Percentiles rank a stretch among this genome's conserved stretches.
Conservation (phyloP, 2,888 invertebrate genomes). For the Diarsia dahlii region DNA sequence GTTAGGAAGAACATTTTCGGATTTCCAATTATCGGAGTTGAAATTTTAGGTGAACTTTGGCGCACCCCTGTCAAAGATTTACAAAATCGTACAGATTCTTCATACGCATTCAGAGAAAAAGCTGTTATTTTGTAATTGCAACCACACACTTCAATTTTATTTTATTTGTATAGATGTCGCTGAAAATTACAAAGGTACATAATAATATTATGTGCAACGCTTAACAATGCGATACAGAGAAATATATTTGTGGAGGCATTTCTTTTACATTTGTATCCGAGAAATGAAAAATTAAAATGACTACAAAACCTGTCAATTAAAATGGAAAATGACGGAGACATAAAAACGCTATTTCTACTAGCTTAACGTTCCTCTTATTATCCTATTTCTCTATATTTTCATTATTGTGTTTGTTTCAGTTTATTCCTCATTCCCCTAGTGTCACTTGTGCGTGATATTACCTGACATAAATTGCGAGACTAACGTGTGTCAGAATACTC, state of each 20-base stretch:
- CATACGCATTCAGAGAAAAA: too few relatives aligned
- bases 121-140: too few relatives aligned
- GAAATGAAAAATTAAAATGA: neutral
- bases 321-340: neutral
- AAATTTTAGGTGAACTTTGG: too few relatives aligned
- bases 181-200: too few relatives aligned
- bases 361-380: neutral
- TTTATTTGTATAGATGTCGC: too few relatives aligned
- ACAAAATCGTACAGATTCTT: too few relatives aligned
- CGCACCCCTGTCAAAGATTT: too few relatives aligned
- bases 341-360: neutral
- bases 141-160: too few relatives aligned
- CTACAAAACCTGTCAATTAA: neutral
- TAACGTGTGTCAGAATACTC: constrained; percentile 6
- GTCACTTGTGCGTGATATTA: constrained; percentile 23
- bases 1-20: too few relatives aligned
- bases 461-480: constrained; percentile 34
- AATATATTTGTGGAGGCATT: neutral
- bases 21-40: too few relatives aligned
- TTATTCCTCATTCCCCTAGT: constrained; percentile 2
- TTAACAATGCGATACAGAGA: too few relatives aligned
- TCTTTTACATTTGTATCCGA: neutral
- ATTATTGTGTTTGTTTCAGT: constrained; percentile 24
- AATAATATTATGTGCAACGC: too few relatives aligned
- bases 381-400: neutral